A percentile compares a stretch with the other conserved stretches of the same genome.
Evolutionary conservation across 92 coral and sea anemone genomes (phyloP).

Genomic region (Palythoa caribaeorum): DNA sequence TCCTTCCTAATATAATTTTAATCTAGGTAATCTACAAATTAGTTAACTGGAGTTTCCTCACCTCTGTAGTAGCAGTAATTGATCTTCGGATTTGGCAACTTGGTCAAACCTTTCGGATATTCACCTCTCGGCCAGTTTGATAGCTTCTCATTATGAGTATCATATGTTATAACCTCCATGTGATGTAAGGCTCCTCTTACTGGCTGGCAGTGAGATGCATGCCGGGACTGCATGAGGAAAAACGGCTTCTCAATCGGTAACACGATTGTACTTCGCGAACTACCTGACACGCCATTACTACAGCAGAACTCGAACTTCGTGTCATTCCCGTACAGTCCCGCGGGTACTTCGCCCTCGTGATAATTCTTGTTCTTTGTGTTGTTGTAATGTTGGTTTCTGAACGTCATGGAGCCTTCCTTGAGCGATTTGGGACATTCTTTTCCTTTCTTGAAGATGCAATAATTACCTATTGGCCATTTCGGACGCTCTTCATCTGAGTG

Average conservation of each 20-base stretch:
- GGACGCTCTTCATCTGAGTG: slow-evolving; percentile 16
- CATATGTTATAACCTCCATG: slow-evolving; percentile 28
- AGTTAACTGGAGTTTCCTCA: neutral
- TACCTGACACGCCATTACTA: neutral
- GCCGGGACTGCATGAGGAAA: slow-evolving; percentile 31
- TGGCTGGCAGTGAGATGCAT: slow-evolving; percentile 25
- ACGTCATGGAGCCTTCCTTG: slow-evolving; percentile 6
- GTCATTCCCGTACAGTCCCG: slow-evolving; percentile 19
- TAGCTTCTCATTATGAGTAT: neutral
- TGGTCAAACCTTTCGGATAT: slow-evolving; percentile 2
- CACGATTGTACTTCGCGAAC: neutral
- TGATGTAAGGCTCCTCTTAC: slow-evolving; percentile 31
- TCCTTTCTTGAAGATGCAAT: slow-evolving; percentile 44
- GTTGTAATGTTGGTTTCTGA: slow-evolving; percentile 21
- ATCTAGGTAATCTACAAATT: neutral
- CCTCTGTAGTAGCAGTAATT: slow-evolving; percentile 41
- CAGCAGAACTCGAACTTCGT: slow-evolving; percentile 38
- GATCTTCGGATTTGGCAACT: slow-evolving; percentile 29
- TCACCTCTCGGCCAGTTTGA: neutral
- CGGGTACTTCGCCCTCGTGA: slow-evolving; percentile 23
- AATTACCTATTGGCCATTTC: slow-evolving; percentile 38
- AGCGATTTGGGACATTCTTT: slow-evolving; percentile 17
- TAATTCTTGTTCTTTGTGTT: slow-evolving; percentile 5
- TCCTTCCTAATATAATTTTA: too few species aligned
- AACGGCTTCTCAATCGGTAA: slow-evolving; percentile 39